A percentile compares a stretch with the other conserved stretches of the same genome.
Evolutionary conservation across 1,140 invertebrate species (phyloP).

Genomic region (Lanistes nyassanus): DNA sequence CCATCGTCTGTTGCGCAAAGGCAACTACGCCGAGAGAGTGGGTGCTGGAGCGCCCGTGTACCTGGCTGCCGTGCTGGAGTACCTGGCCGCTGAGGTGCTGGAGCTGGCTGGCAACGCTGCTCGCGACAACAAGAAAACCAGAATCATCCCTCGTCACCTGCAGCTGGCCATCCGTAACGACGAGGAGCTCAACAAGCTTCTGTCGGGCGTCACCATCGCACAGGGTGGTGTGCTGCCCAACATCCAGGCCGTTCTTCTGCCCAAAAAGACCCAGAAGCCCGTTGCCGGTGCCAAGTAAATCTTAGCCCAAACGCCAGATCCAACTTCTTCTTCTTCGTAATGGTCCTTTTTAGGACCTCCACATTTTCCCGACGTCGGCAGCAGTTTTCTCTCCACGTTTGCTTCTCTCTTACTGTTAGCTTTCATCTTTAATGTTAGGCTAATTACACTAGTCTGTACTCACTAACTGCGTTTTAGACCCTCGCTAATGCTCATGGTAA

Average conservation of each 20-base stretch:
- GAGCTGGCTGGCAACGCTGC: constrained; percentile 83
- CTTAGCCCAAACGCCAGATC: no score
- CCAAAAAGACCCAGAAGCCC: constrained; percentile 52
- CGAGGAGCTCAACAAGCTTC: constrained; percentile 65
- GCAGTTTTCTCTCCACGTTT: no score
- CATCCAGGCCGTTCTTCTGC: constrained; percentile 64
- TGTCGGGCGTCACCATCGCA: constrained; percentile 63
- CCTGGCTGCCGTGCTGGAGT: constrained; percentile 65
- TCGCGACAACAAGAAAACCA: constrained; percentile 70
- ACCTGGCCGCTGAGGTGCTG: constrained; percentile 67
- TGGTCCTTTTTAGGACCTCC: no score
- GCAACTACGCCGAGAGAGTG: constrained; percentile 60
- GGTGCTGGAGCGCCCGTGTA: constrained; percentile 63
- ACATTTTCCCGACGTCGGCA: no score
- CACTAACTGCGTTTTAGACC: no score
- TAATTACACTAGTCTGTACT: no score
- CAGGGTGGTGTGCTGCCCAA: constrained; percentile 66
- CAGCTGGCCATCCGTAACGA: constrained; percentile 65
- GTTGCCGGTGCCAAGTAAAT: no score
- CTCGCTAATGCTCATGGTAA: no score
- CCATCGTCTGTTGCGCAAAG: constrained; percentile 62
- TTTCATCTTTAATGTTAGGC: no score
- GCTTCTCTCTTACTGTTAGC: no score
- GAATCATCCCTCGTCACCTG: constrained; percentile 61
- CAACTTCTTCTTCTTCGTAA: no score